phyloP scores from a whole-genome alignment of 2,797 vertebrate genomes.

The Hapalemur alaotrensis region DNA sequence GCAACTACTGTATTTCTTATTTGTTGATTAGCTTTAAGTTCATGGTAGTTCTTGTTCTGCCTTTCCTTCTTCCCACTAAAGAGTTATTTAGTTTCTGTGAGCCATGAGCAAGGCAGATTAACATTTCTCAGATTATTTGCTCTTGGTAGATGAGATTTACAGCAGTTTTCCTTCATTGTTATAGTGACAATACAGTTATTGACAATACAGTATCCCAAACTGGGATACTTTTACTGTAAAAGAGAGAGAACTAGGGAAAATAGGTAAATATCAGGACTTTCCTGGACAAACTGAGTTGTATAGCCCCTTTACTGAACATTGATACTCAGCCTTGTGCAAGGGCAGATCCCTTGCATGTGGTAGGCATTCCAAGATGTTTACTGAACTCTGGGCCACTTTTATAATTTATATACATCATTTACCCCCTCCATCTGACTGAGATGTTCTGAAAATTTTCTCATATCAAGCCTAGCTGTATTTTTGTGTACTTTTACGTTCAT shows the following conservation, averaged over 20 bases:
- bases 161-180: not conserved
- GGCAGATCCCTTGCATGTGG: not conserved
- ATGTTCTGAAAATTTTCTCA: not conserved
- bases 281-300: not conserved
- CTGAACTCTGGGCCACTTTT: not conserved
- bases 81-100: not conserved
- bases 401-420: not conserved
- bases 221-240: not conserved
- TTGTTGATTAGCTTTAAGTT: not conserved
- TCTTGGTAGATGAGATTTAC: not conserved
- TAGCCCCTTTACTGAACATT: not conserved
- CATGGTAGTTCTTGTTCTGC: not conserved
- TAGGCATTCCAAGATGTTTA: not conserved
- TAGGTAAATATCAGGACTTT: not conserved
- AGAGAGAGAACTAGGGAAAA: not conserved
- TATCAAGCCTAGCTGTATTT: not conserved
- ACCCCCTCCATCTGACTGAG: not conserved
- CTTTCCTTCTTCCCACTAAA: not conserved
- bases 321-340: not conserved
- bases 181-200: not conserved
- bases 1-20: not conserved
- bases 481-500: not conserved
- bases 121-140: slow-evolving; percentile 29
- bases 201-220: not conserved
- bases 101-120: not conserved